Conservation (phyloP, 2,888 invertebrate species). For the Eupithecia vulgata region DNA sequence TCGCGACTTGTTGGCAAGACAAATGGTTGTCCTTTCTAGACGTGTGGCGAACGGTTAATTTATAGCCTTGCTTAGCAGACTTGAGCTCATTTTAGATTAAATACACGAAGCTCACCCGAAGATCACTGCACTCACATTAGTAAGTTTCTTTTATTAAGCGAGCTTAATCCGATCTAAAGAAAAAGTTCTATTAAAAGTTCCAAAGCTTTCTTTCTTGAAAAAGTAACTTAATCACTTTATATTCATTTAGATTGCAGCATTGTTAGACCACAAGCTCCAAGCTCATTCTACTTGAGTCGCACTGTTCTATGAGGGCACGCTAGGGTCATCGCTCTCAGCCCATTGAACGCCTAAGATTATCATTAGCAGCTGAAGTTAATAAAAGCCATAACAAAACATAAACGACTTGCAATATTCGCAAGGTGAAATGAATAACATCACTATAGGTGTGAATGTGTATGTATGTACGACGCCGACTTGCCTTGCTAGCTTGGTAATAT, state of each 20-base stretch:
- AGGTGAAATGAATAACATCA: background rate
- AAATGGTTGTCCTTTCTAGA: slow-evolving; percentile 50
- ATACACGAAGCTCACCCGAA: slow-evolving; percentile 19
- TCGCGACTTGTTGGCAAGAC: slow-evolving; percentile 56
- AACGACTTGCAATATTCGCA: background rate
- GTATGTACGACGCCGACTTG: background rate
- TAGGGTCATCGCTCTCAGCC: slow-evolving; percentile 30
- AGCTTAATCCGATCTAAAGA: slow-evolving; percentile 15
- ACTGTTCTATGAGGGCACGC: slow-evolving; percentile 28
- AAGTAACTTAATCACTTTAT: background rate
- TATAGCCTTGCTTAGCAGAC: slow-evolving; percentile 40
- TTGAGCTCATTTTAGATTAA: slow-evolving; percentile 13
- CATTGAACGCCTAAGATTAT: slow-evolving; percentile 27
- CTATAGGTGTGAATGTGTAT: background rate
- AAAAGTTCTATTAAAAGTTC: slow-evolving; percentile 13
- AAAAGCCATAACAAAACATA: background rate
- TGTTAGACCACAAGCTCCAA: slow-evolving; percentile 11
- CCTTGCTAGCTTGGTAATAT: background rate
- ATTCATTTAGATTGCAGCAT: slow-evolving; percentile 4
- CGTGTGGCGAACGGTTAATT: slow-evolving; percentile 50
- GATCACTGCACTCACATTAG: slow-evolving; percentile 6
- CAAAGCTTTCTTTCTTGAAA: slow-evolving; percentile 3
- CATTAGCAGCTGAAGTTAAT: slow-evolving; percentile 27
- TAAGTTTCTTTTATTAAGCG: slow-evolving; percentile 8
- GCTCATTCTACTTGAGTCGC: slow-evolving; percentile 22